A percentile compares a stretch with the other conserved stretches of the same genome.
These are phyloP conservation scores for Acanthaster planci DNA, from an alignment of 35 echinoderm and acorn worm genomes.

Conservation along the genomic window DNA sequence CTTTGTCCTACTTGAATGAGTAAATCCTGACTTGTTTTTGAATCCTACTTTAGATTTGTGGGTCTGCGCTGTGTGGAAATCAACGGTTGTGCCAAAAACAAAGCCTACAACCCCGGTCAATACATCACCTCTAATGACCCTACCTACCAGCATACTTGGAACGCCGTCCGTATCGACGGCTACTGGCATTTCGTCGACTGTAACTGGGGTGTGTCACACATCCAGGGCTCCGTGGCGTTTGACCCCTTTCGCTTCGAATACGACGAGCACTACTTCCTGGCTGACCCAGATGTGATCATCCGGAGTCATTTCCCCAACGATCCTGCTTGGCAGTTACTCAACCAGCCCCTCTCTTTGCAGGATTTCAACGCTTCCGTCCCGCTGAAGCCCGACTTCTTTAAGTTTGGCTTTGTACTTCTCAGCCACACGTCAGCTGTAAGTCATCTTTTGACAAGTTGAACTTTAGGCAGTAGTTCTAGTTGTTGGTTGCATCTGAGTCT, in stretches of 20 bases:
- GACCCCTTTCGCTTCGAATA: conserved; percentile 95
- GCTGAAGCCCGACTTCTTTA: conserved; percentile 92
- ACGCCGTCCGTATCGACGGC: conserved; percentile 92
- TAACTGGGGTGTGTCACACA: conserved; percentile 99
- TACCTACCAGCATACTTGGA: conserved; percentile 89
- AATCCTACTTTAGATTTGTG: conserved; percentile 61
- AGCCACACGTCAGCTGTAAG: conserved; percentile 57
- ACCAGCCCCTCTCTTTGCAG: conserved; percentile 48
- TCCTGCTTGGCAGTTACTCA: conserved; percentile 79
- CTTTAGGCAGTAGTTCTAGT: no score
- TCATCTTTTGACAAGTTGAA: not conserved
- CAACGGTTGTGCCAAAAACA: conserved; percentile 75
- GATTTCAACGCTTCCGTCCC: conserved; percentile 71
- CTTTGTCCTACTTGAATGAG: no score
- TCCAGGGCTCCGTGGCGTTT: conserved; percentile 78
- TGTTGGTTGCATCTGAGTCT: no score
- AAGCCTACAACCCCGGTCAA: conserved; percentile 72
- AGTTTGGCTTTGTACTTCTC: conserved; percentile 66
- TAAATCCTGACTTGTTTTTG: no score
- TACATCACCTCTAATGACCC: conserved; percentile 57
- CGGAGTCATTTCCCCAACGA: conserved; percentile 89
- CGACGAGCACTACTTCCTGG: conserved; percentile 97
- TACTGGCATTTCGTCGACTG: conserved; percentile 99
- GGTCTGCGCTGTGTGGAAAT: conserved; percentile 95
- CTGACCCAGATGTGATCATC: conserved; percentile 95